These are phyloP conservation scores for Calyptommatus sinebrachiatus DNA, from an alignment of 2,113 vertebrate species.

Conservation along the genomic window DNA sequence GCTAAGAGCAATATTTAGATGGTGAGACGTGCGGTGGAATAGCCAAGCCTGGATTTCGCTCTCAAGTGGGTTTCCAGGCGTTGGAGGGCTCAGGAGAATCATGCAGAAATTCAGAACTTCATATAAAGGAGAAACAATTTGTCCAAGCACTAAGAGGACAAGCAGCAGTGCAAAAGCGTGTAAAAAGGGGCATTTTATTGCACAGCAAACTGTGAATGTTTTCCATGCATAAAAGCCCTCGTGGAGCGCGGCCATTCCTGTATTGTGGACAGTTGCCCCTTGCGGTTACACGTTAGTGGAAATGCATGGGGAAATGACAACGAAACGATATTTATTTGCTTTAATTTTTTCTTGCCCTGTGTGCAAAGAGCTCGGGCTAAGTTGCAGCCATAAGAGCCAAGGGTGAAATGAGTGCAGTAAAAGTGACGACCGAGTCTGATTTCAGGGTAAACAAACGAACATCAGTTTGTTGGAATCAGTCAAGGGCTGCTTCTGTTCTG, in stretches of 20 bases:
- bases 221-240: neutral
- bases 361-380: no score
- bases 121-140: slow-evolving; percentile 76
- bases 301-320: no score
- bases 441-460: no score
- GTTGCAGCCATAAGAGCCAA: no score
- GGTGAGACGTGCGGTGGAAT: slow-evolving; percentile 78
- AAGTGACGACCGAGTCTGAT: no score
- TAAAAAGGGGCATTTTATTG: slow-evolving; percentile 17
- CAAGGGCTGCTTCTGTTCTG: no score
- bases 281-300: no score
- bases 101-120: slow-evolving; percentile 67
- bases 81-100: slow-evolving; percentile 68
- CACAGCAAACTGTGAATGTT: neutral
- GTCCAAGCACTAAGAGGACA: slow-evolving; percentile 66
- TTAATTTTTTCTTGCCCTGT: no score
- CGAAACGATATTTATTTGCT: no score
- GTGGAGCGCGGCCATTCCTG: neutral
- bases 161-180: slow-evolving; percentile 25
- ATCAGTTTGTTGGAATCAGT: no score
- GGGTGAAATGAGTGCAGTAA: no score
- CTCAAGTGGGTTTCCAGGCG: slow-evolving; percentile 69
- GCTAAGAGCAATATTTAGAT: slow-evolving; percentile 87
- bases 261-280: no score
- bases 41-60: slow-evolving; percentile 74